phyloP scores from a whole-genome alignment of 2,113 vertebrate genomes.

The Nanger granti region DNA sequence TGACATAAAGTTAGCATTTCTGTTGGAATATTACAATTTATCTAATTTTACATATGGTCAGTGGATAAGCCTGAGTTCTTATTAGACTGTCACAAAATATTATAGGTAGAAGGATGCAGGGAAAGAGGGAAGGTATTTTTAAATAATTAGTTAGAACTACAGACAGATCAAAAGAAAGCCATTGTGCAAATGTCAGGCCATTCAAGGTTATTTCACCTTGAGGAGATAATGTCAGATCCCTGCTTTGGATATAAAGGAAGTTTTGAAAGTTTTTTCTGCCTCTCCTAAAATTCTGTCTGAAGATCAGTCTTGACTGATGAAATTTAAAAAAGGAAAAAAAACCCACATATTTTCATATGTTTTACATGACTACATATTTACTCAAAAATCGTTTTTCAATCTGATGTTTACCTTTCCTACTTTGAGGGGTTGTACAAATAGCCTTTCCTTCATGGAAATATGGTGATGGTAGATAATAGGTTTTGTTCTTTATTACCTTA shows the following conservation, averaged over 20 bases:
- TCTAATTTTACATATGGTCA: conserved; percentile 40
- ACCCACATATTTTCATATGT: conserved; percentile 3
- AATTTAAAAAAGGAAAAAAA: background rate
- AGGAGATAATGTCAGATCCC: conserved; percentile 58
- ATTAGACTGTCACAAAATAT: conserved; percentile 53
- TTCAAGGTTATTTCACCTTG: conserved; percentile 56
- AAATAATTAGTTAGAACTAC: conserved; percentile 65
- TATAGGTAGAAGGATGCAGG: conserved; percentile 31
- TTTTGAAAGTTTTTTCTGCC: conserved; percentile 24
- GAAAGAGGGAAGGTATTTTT: conserved; percentile 60
- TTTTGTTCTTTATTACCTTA: background rate
- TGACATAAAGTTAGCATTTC: conserved; percentile 6
- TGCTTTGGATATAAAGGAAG: conserved; percentile 44
- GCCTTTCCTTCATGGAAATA: background rate
- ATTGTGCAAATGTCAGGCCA: conserved; percentile 65
- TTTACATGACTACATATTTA: background rate
- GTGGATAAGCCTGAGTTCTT: conserved; percentile 37
- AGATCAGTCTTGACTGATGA: background rate
- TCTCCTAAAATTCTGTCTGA: conserved; percentile 2
- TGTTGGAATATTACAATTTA: conserved; percentile 46
- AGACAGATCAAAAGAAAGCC: conserved; percentile 64
- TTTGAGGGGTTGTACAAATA: background rate
- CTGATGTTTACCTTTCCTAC: background rate
- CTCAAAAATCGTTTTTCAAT: background rate
- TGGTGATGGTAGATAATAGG: background rate